Conservation (phyloP, 2,113 vertebrate species). For the Lanius ludovicianus region DNA sequence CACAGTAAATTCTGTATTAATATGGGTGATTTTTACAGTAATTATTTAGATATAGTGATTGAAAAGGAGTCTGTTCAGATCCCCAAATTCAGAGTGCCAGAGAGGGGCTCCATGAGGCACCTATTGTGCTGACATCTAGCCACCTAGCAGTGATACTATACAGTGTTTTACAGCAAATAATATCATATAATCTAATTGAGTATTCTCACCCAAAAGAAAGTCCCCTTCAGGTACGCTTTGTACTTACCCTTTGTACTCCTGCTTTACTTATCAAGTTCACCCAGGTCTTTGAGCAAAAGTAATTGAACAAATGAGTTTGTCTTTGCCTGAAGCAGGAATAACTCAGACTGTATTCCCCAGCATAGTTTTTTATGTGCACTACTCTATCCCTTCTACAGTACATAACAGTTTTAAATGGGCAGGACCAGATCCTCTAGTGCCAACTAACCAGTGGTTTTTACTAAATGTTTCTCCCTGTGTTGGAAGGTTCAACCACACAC, state of each 20-base stretch:
- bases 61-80: not conserved
- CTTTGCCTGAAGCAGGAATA: not conserved
- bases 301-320: not conserved
- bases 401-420: not conserved
- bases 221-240: not conserved
- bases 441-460: not conserved
- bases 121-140: not conserved
- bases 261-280: not conserved
- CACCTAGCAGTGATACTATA: not conserved
- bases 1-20: not conserved
- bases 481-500: not conserved
- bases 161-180: not conserved
- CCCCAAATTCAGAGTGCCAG: not conserved
- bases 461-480: not conserved
- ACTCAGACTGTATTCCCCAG: not conserved
- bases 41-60: not conserved
- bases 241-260: not conserved
- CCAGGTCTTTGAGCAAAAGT: not conserved
- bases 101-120: not conserved
- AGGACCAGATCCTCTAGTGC: no score
- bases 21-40: not conserved
- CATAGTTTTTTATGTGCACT: not conserved
- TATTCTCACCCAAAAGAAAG: not conserved
- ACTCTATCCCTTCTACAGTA: not conserved
- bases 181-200: not conserved